Evolutionary conservation across 2,888 invertebrate genomes (phyloP).

Genomic region (Iselma pallidipennis): DNA sequence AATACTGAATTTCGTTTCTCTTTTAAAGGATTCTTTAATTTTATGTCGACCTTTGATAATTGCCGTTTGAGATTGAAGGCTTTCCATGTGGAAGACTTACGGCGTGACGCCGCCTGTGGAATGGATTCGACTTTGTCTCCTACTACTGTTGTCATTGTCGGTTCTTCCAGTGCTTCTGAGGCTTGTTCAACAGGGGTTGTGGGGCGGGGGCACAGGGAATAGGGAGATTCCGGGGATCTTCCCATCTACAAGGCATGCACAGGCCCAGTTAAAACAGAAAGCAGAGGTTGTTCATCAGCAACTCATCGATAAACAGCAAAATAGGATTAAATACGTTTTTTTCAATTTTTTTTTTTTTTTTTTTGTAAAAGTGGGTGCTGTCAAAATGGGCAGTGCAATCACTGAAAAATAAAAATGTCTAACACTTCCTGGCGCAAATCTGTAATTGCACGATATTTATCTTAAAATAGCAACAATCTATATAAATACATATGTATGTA

Average conservation of each 20-base stretch:
- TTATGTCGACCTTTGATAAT: constrained; percentile 77
- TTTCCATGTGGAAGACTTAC: constrained; percentile 74
- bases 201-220: constrained; percentile 54
- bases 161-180: constrained; percentile 54
- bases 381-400: constrained; percentile 28
- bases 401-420: constrained; percentile 18
- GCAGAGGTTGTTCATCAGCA: constrained; percentile 42
- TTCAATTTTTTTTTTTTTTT: not conserved
- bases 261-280: constrained; percentile 47
- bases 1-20: constrained; percentile 56
- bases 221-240: constrained; percentile 53
- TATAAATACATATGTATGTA: no score
- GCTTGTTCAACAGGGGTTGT: constrained; percentile 57
- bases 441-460: constrained; percentile 13
- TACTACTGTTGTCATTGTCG: constrained; percentile 54
- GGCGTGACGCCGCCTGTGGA: constrained; percentile 55
- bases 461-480: constrained; percentile 25
- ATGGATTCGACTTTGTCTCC: constrained; percentile 52
- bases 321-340: constrained; percentile 39
- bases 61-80: constrained; percentile 81
- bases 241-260: constrained; percentile 53
- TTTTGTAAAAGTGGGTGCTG: constrained; percentile 24
- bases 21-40: constrained; percentile 64
- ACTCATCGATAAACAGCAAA: constrained; percentile 48
- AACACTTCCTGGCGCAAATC: constrained; percentile 25